Percentiles rank a stretch among this genome's conserved stretches.
Evolutionary conservation across 2,888 invertebrate species (phyloP).

Genomic region (Hirtodrosophila alboralis): DNA sequence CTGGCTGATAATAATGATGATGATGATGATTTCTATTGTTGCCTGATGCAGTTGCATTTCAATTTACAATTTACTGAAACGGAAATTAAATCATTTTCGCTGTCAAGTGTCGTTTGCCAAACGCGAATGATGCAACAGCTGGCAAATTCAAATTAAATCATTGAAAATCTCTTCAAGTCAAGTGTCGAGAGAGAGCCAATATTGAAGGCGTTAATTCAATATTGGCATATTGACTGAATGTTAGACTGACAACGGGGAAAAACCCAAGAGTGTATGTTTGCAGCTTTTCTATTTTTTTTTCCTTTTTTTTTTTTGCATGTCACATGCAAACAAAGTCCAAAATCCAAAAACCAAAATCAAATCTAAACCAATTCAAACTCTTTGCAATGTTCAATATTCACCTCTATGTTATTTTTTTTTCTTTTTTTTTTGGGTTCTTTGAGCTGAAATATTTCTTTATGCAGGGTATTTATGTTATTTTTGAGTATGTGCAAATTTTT

Average conservation of each 20-base stretch:
- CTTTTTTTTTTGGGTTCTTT: background rate
- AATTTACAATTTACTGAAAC: conserved; percentile 15
- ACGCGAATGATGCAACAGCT: conserved; percentile 56
- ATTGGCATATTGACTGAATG: conserved; percentile 24
- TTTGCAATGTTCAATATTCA: conserved; percentile 3
- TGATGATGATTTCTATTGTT: conserved; percentile 39
- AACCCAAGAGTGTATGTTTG: background rate
- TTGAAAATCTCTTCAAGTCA: conserved; percentile 35
- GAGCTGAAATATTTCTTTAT: too few species aligned
- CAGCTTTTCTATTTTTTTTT: background rate
- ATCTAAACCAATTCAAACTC: conserved; percentile 16
- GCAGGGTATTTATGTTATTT: too few species aligned
- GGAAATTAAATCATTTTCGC: conserved; percentile 76
- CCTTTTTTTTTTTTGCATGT: conserved; percentile 9
- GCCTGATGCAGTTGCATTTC: conserved; percentile 19
- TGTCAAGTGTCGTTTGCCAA: conserved; percentile 33
- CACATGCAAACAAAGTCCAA: conserved; percentile 22
- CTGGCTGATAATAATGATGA: too few species aligned
- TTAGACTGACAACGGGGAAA: conserved; percentile 4
- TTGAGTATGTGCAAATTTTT: too few species aligned
- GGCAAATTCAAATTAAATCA: conserved; percentile 53
- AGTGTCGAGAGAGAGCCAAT: conserved; percentile 37
- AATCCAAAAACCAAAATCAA: conserved; percentile 17
- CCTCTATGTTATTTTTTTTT: background rate
- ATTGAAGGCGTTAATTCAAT: conserved; percentile 40